Evolutionary conservation across 2,797 vertebrate species (phyloP).

Genomic region (Galagoides demidoff): DNA sequence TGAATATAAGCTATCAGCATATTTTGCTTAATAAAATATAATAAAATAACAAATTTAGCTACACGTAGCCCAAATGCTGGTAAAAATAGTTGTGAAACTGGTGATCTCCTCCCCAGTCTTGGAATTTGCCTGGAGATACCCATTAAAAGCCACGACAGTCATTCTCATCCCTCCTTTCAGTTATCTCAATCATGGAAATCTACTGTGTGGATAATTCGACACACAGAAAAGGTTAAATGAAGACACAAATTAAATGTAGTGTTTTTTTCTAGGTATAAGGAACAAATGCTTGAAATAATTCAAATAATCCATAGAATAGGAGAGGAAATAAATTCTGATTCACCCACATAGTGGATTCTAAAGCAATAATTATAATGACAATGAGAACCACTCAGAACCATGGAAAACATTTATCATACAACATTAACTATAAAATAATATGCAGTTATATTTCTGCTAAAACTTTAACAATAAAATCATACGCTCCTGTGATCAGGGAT

Average conservation of each 20-base stretch:
- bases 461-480: neutral
- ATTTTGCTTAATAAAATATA: neutral
- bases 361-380: neutral
- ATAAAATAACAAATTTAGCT: neutral
- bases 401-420: neutral
- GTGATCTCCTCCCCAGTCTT: no score
- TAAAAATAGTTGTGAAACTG: neutral
- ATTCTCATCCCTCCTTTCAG: neutral
- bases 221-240: conserved; percentile 8
- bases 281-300: neutral
- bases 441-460: neutral
- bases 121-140: neutral
- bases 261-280: neutral
- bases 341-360: neutral
- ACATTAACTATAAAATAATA: neutral
- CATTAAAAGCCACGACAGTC: neutral
- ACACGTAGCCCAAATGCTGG: neutral
- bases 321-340: neutral
- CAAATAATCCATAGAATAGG: neutral
- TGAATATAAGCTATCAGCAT: neutral
- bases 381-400: neutral
- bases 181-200: neutral
- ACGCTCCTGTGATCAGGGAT: neutral
- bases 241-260: neutral
- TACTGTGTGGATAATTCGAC: neutral